These are phyloP conservation scores for Trissolcus brochymenae DNA, from an alignment of 2,888 invertebrate species.

Conservation along the genomic window DNA sequence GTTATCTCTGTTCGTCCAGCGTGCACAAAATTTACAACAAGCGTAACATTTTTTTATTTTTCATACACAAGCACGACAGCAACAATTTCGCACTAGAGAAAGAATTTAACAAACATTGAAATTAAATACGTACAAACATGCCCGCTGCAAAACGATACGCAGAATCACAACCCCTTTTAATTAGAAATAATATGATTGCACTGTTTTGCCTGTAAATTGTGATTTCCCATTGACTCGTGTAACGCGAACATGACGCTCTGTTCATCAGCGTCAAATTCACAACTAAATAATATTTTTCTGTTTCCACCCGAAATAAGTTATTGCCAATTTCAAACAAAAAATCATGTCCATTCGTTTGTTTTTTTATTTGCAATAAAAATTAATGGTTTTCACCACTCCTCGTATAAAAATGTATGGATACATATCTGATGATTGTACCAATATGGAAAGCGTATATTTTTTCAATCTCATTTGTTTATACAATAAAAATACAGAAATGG, in stretches of 20 bases:
- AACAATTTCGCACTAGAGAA: slow-evolving; percentile 13
- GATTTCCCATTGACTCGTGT: slow-evolving; percentile 14
- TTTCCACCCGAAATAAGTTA: background rate
- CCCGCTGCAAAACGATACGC: slow-evolving; percentile 10
- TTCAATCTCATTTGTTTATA: background rate
- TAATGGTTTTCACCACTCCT: background rate
- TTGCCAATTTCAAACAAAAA: background rate
- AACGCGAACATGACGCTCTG: slow-evolving; percentile 12
- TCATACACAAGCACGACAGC: background rate
- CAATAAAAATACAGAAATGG: background rate
- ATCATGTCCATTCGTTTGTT: background rate
- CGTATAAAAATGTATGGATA: background rate
- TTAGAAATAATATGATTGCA: slow-evolving; percentile 37
- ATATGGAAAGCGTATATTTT: background rate
- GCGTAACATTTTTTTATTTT: slow-evolving; percentile 9
- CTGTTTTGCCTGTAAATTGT: slow-evolving; percentile 31
- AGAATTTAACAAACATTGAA: slow-evolving; percentile 35
- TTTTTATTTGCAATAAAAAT: background rate
- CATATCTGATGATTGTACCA: background rate
- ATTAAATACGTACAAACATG: slow-evolving; percentile 30
- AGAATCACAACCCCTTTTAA: slow-evolving; percentile 41
- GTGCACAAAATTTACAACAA: background rate
- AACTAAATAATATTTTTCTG: background rate
- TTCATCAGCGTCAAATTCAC: background rate
- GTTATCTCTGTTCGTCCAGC: no score